phyloP scores from a whole-genome alignment of 2,113 vertebrate genomes.

The Crotalus helleri region DNA sequence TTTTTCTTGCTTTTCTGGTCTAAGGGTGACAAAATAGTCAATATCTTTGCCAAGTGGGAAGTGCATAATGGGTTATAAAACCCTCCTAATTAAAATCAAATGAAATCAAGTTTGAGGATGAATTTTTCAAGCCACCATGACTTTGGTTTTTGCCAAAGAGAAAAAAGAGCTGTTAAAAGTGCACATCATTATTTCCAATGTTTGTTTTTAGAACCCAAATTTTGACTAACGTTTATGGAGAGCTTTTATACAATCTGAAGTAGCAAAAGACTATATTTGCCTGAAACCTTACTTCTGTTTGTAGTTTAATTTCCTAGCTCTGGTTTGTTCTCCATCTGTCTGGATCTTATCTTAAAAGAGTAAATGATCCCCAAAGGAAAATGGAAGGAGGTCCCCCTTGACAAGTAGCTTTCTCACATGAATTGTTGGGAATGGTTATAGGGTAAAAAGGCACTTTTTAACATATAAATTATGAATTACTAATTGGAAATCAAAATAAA shows the following conservation, averaged over 20 bases:
- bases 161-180: neutral
- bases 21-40: neutral
- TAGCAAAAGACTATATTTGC: neutral
- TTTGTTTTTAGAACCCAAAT: neutral
- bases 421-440: neutral
- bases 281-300: neutral
- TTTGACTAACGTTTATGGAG: neutral
- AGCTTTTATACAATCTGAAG: neutral
- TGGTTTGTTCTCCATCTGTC: neutral
- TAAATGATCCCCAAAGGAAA: neutral
- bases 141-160: neutral
- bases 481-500: neutral
- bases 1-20: neutral
- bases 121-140: neutral
- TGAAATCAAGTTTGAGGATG: neutral
- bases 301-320: neutral
- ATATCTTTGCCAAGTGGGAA: conserved; percentile 15
- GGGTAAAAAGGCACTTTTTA: neutral
- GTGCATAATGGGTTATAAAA: neutral
- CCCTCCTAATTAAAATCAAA: neutral
- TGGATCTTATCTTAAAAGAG: neutral
- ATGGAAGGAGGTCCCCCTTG: neutral
- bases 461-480: neutral
- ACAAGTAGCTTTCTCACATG: neutral
- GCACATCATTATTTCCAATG: neutral